Evolutionary conservation across 2,888 invertebrate genomes (phyloP).

Genomic region (Mesorhabditis spiculigera): DNA sequence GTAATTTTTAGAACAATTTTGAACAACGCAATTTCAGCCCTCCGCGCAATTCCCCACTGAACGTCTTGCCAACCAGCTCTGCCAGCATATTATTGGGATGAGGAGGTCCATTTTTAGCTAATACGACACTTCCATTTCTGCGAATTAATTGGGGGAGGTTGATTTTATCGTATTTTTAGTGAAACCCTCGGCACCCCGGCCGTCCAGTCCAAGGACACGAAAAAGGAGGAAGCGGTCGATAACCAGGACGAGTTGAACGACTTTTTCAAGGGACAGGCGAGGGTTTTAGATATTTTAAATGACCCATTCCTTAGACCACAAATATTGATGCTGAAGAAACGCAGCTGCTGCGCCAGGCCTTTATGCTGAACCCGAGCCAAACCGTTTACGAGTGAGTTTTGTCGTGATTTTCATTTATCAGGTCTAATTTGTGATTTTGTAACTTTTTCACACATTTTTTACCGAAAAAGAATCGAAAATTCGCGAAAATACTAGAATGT

Average conservation of each 20-base stretch:
- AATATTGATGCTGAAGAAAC: constrained; percentile 53
- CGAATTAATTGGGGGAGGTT: neutral
- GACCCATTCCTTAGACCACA: constrained; percentile 28
- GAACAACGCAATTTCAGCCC: neutral
- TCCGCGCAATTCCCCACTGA: constrained; percentile 37
- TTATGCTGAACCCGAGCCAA: constrained; percentile 55
- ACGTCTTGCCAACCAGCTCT: constrained; percentile 48
- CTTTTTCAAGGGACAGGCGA: constrained; percentile 29
- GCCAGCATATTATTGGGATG: constrained; percentile 45
- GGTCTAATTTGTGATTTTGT: too few species aligned
- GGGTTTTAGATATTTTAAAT: constrained; percentile 8
- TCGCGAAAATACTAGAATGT: too few species aligned
- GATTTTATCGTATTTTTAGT: neutral
- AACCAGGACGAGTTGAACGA: constrained; percentile 37
- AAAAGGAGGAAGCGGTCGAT: neutral
- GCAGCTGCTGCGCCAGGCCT: constrained; percentile 49
- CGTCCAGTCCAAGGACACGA: neutral
- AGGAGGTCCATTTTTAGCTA: neutral
- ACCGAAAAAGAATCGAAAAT: too few species aligned
- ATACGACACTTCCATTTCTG: neutral
- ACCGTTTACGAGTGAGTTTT: constrained; percentile 43
- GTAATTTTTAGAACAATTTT: constrained; percentile 1
- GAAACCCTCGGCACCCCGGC: constrained; percentile 8
- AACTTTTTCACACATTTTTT: too few species aligned
- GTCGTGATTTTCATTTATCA: neutral